Evolutionary conservation across 35 echinoderm and acorn worm species (phyloP), one percentile per base, ranked within the genome.

Genomic region (Diadema setosum): DNA sequence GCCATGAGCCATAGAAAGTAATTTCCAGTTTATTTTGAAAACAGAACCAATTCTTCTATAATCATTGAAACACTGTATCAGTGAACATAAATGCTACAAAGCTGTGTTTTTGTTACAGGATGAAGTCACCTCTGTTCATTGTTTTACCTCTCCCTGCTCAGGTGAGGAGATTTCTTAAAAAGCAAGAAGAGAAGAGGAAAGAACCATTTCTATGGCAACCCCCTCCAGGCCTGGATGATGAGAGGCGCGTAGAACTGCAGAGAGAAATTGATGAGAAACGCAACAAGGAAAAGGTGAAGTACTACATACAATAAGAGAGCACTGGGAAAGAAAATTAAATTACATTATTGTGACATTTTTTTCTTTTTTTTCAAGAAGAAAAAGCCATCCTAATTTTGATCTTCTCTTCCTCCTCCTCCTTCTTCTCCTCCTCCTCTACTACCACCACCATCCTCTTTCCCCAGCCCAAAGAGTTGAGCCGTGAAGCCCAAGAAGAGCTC

Each of bases 171-270:
- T 98, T 90, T 80, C 73, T 98, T 17, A 90, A 94, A 43, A 90
- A 82, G 56, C 63, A 75, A 42, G 92, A 94, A n/a, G 88, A 90
- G n/a, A 87, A 81, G 35, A 87, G 82, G 57, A 88, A 87, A 45
- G 95, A 98, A 40, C 84, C 92, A 39, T 87, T 90, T 45, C 58
- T 93, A 57, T 98, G 87, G 75, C 93, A 85, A 67, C 84, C 92
- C 5, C 95, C 95, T 27, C 95, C 95, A 65, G 95, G 95, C 25
- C 70, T 98, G 36, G 88, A 90, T 44, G 95, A 98, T 39, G 95
- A 98, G 26, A 94, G 95, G 36, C 73, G 95, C 58, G 88, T 98
- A 30, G 95, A 98, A 33, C 45, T 98, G 50, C 95, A 98, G 70
- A 43, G 41, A 39, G 58, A 82, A 17, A 91, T 98, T 84, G 91